Evolutionary conservation across 1,140 invertebrate genomes (phyloP).

Genomic region (Nebria ingens): DNA sequence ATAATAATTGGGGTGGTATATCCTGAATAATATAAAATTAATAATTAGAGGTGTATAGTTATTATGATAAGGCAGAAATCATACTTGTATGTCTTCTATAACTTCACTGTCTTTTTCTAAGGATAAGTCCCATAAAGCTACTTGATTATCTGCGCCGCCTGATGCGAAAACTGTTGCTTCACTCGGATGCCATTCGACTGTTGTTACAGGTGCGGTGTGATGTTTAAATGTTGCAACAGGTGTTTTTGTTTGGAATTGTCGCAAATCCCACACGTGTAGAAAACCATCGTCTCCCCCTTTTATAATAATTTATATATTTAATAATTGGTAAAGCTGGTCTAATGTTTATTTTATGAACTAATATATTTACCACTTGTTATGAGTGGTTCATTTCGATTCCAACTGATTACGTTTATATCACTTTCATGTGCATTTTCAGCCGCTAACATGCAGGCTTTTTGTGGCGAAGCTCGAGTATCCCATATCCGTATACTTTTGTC

Average conservation of each 20-base stretch:
- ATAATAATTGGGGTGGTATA: conserved; percentile 89
- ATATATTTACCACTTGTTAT: conserved; percentile 62
- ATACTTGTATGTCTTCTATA: conserved; percentile 47
- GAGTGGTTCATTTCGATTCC: conserved; percentile 88
- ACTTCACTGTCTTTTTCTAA: conserved; percentile 70
- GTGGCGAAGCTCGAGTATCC: conserved; percentile 76
- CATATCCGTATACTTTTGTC: conserved; percentile 86
- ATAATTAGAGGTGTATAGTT: background rate
- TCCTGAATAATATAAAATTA: conserved; percentile 40
- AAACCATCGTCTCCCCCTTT: conserved; percentile 90
- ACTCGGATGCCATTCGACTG: conserved; percentile 92
- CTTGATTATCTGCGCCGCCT: conserved; percentile 88
- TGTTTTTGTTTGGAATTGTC: conserved; percentile 70
- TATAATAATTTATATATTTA: conserved; percentile 11
- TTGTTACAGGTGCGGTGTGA: conserved; percentile 85
- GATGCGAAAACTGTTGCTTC: conserved; percentile 90
- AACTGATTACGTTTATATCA: conserved; percentile 97
- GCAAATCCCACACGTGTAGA: conserved; percentile 91
- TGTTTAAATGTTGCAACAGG: conserved; percentile 90
- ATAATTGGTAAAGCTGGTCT: background rate
- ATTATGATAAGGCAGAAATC: conserved; percentile 4
- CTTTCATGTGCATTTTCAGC: conserved; percentile 74
- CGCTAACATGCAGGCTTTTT: conserved; percentile 88
- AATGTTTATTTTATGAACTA: background rate
- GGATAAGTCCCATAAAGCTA: conserved; percentile 95